Base-by-base conservation (phyloP, 1,140 invertebrate species). In the Bombus impatiens region DNA sequence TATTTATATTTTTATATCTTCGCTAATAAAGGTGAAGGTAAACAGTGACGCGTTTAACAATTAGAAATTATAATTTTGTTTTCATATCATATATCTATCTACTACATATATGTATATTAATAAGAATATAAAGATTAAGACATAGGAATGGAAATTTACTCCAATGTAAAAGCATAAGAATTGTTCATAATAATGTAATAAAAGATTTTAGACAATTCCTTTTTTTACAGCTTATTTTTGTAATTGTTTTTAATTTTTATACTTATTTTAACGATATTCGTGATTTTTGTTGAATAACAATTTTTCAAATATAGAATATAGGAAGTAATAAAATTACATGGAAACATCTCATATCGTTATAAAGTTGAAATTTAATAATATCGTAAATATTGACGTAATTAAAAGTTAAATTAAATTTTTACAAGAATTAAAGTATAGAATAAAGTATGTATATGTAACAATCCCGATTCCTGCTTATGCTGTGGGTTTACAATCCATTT, bases 31-130 rank as follows among this genome's bases (percentile, higher is more conserved):
- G 0, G 0, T 57, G 5, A 67, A 28, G 10, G 1, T 25, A 42
- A 28, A 10, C 32, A 13, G 18, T 12, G 4, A 35, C 12, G 8
- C 12, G 1, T 44, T 13, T 32, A 28, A 47, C 12, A 28, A 67
- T 82, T 82, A 37, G 3, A 47, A 65, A 82, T 76, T 75, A 44
- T 67, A 76, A 76, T 82, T 53, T 47, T 47, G 10, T 59, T 44
- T 72, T 25, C 1, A 15, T 28, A 25, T 13, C 10, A 18, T 15
- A 5, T 8, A 0, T 9, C 25, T 47, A 25, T 35, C 12, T 10
- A 53, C 6, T 53, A 22, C 47, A 53, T 47, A 67, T 15, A 15
- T n/a, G 22, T 32, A 28, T 18, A 40, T 1, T 28, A 57, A 28
- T 59, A n/a, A 10, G 35, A 59, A 40, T 22, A 25, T 18, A 40